Evolutionary conservation across 2,113 vertebrate species (phyloP), one percentile per base, ranked within the genome.

Genomic region (Balaenoptera acutorostrata): DNA sequence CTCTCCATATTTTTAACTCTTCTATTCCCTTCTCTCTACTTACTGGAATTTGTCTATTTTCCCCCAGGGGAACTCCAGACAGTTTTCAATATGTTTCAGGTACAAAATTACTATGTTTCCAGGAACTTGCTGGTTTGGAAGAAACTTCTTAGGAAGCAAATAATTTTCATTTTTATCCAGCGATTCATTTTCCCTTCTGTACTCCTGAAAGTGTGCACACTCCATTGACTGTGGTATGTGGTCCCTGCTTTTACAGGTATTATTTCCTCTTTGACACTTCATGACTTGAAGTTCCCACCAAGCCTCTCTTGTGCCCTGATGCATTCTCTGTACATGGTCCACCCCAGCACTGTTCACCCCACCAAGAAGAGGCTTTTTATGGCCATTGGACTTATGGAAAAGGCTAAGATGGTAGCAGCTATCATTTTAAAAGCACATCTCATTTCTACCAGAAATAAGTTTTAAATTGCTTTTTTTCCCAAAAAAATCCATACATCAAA

Each of bases 251-350:
- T 88, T n/a, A 13, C 21, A 71, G 29, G 64, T 72, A 44, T 39
- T 85, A 15, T 68, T 87, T 71, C 12, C 49, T 84, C 36, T 20
- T 81, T 52, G 14, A 68, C n/a, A 39, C 8, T 27, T 77, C 3
- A 52, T 29, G 57, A 64, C 13, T 74, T 39, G 20, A 66, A 44
- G n/a, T 68, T 4, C 36, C 8, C 27, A 46, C 5, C 9, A 41
- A 52, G 21, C 14, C 5, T 64, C 20, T 17, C 27, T 72, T 29
- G 33, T 4, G n/a, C 20, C 33, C 41, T n/a, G 29, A 4, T 36
- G 2, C 20, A 17, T 9, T 49, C 33, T 1, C 2, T 39, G 10
- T 31, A 9, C 2, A 3, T 17, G 8, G 8, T 6, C 0, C 39
- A 39, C 17, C n/a, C 6, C 10, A 6, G 8, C 3, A 21, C 13